Evolutionary conservation across 2,797 vertebrate genomes (phyloP).

Genomic region (Tarsius wallacei): DNA sequence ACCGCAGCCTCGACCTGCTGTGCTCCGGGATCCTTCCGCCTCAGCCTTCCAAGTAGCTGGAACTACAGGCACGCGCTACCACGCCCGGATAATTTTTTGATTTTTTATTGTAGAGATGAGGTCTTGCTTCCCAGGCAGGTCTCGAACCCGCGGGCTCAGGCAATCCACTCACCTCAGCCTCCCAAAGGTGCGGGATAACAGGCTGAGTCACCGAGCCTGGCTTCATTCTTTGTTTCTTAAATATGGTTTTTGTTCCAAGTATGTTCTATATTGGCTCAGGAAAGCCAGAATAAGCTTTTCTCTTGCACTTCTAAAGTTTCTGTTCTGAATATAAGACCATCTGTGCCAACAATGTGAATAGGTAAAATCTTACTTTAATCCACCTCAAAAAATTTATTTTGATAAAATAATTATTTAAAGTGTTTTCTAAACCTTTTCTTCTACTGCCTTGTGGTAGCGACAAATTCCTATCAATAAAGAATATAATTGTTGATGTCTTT

Average conservation of each 20-base stretch:
- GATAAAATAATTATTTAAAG: constrained; percentile 76
- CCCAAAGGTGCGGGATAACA: too few relatives aligned
- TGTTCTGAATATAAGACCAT: constrained; percentile 15
- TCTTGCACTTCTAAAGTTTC: constrained; percentile 37
- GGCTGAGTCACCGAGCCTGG: too few relatives aligned
- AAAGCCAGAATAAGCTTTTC: constrained; percentile 56
- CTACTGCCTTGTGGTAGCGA: constrained; percentile 87
- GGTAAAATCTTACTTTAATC: constrained; percentile 54
- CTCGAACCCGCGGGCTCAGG: too few relatives aligned
- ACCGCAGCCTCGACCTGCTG: too few relatives aligned
- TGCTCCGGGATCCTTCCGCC: too few relatives aligned
- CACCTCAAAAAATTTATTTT: constrained; percentile 66
- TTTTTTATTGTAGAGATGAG: too few relatives aligned
- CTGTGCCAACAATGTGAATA: constrained; percentile 51
- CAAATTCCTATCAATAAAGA: constrained; percentile 84
- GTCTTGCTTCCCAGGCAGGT: too few relatives aligned
- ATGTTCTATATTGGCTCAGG: constrained; percentile 29
- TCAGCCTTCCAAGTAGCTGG: too few relatives aligned
- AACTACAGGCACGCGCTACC: too few relatives aligned
- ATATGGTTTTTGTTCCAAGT: background rate
- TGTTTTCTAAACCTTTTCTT: constrained; percentile 81
- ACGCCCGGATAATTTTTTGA: too few relatives aligned
- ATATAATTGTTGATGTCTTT: constrained; percentile 65
- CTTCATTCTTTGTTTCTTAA: constrained; percentile 52
- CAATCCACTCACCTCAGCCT: too few relatives aligned